phyloP scores from a whole-genome alignment of 2,797 vertebrate species.

The Peromyscus nudipes region DNA sequence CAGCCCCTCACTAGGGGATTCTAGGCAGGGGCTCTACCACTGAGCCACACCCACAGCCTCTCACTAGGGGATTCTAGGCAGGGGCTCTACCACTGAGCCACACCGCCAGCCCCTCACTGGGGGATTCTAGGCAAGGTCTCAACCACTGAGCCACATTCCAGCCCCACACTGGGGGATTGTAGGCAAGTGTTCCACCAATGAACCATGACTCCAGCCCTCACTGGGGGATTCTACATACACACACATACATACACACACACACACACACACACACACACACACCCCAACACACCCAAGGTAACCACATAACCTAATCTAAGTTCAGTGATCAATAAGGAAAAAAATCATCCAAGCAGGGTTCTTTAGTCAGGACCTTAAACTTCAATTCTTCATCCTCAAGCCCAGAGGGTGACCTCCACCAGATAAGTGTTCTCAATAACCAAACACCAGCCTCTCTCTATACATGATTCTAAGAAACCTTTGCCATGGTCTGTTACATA shows the following conservation, averaged over 20 bases:
- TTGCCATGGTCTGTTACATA: too few relatives aligned
- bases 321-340: background rate
- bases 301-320: background rate
- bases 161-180: background rate
- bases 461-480: background rate
- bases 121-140: background rate
- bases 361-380: background rate
- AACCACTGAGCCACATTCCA: background rate
- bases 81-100: too few relatives aligned
- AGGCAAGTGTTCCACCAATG: background rate
- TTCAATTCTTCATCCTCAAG: background rate
- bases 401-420: background rate
- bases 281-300: background rate
- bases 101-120: too few relatives aligned
- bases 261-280: background rate
- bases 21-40: too few relatives aligned
- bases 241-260: too few relatives aligned
- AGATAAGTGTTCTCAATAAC: background rate
- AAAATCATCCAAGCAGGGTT: background rate
- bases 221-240: background rate
- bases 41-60: too few relatives aligned
- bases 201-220: background rate
- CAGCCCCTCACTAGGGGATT: too few relatives aligned
- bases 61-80: too few relatives aligned
- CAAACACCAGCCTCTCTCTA: background rate